A percentile compares a stretch with the other conserved stretches of the same genome.
These are phyloP conservation scores for Nipponacmea schrenckii DNA, from an alignment of 2,888 invertebrate species.

Conservation along the genomic window DNA sequence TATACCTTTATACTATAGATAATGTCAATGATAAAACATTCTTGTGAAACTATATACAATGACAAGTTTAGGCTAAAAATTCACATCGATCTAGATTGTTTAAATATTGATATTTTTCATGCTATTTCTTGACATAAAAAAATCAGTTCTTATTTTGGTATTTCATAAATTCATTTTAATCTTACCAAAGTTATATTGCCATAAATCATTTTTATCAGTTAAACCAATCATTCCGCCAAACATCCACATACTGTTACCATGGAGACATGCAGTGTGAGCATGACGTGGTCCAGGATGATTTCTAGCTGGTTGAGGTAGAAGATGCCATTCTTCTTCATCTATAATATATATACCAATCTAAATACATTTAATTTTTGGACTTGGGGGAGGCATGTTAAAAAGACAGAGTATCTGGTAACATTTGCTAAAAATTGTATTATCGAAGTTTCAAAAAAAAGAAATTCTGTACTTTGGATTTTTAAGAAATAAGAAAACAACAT, in stretches of 20 bases:
- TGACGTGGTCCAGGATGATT: conserved; percentile 79
- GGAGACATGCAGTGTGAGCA: conserved; percentile 85
- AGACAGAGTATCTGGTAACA: background rate
- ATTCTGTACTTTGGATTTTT: no score
- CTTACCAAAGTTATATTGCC: conserved; percentile 81
- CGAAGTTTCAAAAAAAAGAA: no score
- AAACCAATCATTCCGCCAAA: conserved; percentile 90
- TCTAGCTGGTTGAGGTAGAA: conserved; percentile 63
- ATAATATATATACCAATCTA: no score
- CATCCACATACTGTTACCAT: conserved; percentile 84
- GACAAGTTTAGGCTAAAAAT: background rate
- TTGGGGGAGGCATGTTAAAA: background rate
- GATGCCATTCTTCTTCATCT: conserved; percentile 87
- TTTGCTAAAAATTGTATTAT: no score
- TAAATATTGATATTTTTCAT: no score
- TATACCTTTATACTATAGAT: background rate
- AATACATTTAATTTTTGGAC: background rate
- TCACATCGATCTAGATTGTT: no score
- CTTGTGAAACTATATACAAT: background rate
- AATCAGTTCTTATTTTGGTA: no score
- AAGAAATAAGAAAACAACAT: background rate
- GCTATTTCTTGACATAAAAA: no score
- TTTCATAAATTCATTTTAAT: no score
- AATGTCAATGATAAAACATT: background rate
- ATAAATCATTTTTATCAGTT: conserved; percentile 80